Base-by-base conservation (phyloP, 2,113 vertebrate species). In the Lepidothrix coronata region DNA sequence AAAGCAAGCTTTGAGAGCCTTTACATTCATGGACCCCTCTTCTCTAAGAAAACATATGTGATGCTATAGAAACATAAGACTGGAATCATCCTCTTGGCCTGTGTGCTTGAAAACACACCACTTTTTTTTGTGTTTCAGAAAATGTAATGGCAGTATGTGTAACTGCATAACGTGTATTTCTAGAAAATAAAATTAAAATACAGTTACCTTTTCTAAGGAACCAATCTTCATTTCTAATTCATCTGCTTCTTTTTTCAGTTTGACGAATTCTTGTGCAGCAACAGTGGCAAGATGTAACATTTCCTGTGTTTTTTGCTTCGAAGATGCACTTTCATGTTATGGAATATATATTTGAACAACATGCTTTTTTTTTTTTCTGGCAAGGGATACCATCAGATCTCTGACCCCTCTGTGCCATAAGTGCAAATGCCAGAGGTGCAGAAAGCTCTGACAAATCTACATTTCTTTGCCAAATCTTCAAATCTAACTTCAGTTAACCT, bases 281-380 rank as follows among this genome's bases (percentile, higher is more conserved):
- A 37, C 73, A 66, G 82, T 93, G 90, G 82, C 94, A 85, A 96
- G 86, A 72, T 95, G 95, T 94, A 98, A 80, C 30, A 88, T 93
- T 89, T 98, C 97, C 74, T 98, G 90, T 55, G 98, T 98, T 92
- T 97, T 98, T 87, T 81, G 68, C 94, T 92, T 97, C 33, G 93
- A 27, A 87, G 97, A 93, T 94, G 97, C 98, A 82, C 98, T 98
- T 97, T 67, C 28, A 94, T 41, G 84, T 98, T 97, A 98, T 76
- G 95, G 97, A 97, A 97, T 43, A 96, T 51, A 79, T n/a, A 82
- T 23, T 62, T 30, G 24, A 71, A 14, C 6, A 11, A n/a, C 7
- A 8, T 6, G 6, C 9, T 5, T 44, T 6, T 5, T 61, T 30
- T 67, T 70, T 82, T 83, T 62, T 66, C 21, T 72, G 75, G 20